A percentile compares a stretch with the other conserved stretches of the same genome.
Evolutionary conservation across 2,113 vertebrate genomes (phyloP).

Genomic region (Eubucco bourcierii): DNA sequence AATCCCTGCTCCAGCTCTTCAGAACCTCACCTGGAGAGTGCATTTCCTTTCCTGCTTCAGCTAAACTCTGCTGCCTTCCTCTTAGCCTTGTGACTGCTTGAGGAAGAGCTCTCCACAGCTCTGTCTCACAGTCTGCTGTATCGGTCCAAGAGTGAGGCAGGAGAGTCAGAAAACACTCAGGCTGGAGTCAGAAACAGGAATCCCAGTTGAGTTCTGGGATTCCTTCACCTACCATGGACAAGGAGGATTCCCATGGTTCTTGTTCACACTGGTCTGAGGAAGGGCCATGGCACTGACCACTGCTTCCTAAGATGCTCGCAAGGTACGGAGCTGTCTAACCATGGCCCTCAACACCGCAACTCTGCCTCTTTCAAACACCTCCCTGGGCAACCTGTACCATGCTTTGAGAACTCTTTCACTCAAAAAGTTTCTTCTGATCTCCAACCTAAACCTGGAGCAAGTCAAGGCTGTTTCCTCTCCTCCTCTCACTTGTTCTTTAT

Average conservation of each 20-base stretch:
- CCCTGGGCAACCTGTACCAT: too few species aligned
- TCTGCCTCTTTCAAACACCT: too few species aligned
- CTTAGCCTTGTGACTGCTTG: background rate
- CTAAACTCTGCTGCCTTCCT: background rate
- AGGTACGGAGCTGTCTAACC: background rate
- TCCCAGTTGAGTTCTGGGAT: background rate
- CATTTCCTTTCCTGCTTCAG: constrained; percentile 20
- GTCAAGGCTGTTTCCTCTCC: too few species aligned
- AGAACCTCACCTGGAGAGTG: constrained; percentile 18
- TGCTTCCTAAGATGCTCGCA: background rate
- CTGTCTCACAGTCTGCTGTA: background rate
- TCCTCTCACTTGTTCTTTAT: too few species aligned
- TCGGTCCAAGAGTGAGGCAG: background rate
- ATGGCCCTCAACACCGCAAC: too few species aligned
- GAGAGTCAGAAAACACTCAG: background rate
- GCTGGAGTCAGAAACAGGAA: background rate
- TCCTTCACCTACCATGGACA: background rate
- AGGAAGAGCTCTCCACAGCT: background rate
- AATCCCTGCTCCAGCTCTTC: background rate
- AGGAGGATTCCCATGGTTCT: background rate
- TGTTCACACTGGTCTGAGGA: background rate
- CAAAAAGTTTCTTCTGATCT: too few species aligned
- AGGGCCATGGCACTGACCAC: background rate
- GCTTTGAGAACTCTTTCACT: too few species aligned
- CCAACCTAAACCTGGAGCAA: too few species aligned